These are phyloP conservation scores for Pseudochirops cupreus DNA, from an alignment of 2,797 vertebrate genomes.

Conservation along the genomic window DNA sequence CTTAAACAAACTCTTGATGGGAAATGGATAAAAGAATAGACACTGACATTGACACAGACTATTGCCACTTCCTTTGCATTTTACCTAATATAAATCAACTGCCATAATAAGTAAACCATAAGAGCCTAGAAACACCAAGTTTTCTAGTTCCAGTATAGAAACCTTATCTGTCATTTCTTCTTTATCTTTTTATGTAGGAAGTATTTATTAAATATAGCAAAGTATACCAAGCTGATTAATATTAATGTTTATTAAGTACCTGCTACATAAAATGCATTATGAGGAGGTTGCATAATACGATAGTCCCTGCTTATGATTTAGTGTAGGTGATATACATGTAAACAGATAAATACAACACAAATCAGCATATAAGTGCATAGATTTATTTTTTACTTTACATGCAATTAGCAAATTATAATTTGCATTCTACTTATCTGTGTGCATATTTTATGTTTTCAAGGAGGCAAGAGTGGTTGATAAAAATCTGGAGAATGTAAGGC, in stretches of 20 bases:
- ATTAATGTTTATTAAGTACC: background rate
- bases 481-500: background rate
- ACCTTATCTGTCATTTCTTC: background rate
- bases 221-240: background rate
- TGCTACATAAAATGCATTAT: background rate
- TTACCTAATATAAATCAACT: background rate
- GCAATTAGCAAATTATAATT: background rate
- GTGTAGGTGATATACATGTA: background rate
- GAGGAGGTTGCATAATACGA: background rate
- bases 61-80: background rate
- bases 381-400: background rate
- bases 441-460: background rate
- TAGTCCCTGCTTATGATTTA: background rate
- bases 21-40: background rate
- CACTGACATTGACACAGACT: background rate
- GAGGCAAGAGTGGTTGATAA: background rate
- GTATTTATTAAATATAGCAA: background rate
- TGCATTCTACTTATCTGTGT: background rate
- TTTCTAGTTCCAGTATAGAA: background rate
- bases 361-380: background rate
- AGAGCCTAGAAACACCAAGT: background rate
- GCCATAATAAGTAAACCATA: background rate
- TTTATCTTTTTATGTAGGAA: background rate
- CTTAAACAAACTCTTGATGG: background rate
- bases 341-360: background rate